Conservation (phyloP, 2,797 vertebrate species). For the Triplophysa yarkandensis region DNA sequence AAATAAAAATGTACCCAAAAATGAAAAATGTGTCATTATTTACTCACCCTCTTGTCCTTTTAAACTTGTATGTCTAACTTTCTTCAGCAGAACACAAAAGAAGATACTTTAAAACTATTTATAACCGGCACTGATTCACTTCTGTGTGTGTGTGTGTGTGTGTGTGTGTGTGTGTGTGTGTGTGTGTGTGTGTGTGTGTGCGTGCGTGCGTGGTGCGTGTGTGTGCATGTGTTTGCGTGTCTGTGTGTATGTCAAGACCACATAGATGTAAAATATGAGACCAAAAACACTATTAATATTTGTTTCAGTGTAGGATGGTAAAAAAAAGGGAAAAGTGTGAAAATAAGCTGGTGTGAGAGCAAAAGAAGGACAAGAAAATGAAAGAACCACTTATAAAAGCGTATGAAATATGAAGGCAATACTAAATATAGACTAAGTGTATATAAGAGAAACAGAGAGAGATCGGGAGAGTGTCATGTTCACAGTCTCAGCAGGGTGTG, state of each 20-base stretch:
- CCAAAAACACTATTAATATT: slow-evolving; percentile 38
- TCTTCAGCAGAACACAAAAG: too few species aligned
- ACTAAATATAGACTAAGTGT: slow-evolving; percentile 21
- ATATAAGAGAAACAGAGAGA: not conserved
- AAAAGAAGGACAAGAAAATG: slow-evolving; percentile 25
- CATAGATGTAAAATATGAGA: slow-evolving; percentile 13
- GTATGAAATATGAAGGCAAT: slow-evolving; percentile 29
- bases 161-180: too few species aligned
- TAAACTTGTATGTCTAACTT: too few species aligned
- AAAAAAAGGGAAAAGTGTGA: not conserved
- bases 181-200: too few species aligned
- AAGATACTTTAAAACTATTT: too few species aligned
- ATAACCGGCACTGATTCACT: too few species aligned
- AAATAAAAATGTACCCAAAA: too few species aligned
- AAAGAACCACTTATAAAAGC: slow-evolving; percentile 22
- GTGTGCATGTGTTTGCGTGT: too few species aligned
- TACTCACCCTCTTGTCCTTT: too few species aligned
- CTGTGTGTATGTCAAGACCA: slow-evolving; percentile 34
- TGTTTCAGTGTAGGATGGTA: not conserved
- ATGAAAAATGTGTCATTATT: too few species aligned
- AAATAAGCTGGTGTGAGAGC: slow-evolving; percentile 19
- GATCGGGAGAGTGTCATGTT: slow-evolving; percentile 43
- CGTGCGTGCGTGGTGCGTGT: too few species aligned
- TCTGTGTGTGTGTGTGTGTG: too few species aligned
- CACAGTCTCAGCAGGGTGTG: slow-evolving; percentile 33